Evolutionary conservation across 2,113 vertebrate genomes (phyloP), one percentile per base, ranked within the genome.

Genomic region (Puffinus mauretanicus): DNA sequence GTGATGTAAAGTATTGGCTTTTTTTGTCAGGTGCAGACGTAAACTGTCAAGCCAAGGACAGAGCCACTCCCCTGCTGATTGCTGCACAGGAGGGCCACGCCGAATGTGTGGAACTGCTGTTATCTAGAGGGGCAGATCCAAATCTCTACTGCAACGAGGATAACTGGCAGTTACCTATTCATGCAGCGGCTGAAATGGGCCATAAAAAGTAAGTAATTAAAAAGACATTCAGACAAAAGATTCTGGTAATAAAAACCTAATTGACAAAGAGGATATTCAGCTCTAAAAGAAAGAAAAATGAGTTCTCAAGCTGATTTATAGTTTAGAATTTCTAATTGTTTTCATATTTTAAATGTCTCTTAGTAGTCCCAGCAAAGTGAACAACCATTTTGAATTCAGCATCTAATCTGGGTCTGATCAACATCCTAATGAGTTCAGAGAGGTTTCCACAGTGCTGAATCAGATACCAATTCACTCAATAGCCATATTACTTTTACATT

Each of bases 61-160:
- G 98, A 93, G 99, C 99, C 76, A 99, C 99, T 3, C 99, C 99
- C 3, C 98, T 99, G 83, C 97, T 99, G 88, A 99, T 99, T 20
- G 99, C 99, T n/a, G 98, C 99, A 4, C 99, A 99, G 95, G 99
- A 99, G 92, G 99, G 99, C n/a, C 99, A 99, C 46, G 20, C 75
- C 5, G 47, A 93, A 1, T 97, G 99, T 51, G 98, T 99, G 97
- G 98, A 99, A 9, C 88, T 98, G 47, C 96, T 99, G 82, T 24
- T 99, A 87, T 92, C 98, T 10, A 97, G 85, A 49, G 98, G 98
- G 8, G 99, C 99, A 13, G 98, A 99, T 86, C 98, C 99, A 11
- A 98, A 99, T 90, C 97, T 98, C 44, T 98, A 98, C 96, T 99
- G 99, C 98, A 99, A 98, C 16, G 95, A 96, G 14, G 98, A 99